These are phyloP conservation scores for Torymus texanus DNA, from an alignment of 2,888 invertebrate species.

Conservation along the genomic window DNA sequence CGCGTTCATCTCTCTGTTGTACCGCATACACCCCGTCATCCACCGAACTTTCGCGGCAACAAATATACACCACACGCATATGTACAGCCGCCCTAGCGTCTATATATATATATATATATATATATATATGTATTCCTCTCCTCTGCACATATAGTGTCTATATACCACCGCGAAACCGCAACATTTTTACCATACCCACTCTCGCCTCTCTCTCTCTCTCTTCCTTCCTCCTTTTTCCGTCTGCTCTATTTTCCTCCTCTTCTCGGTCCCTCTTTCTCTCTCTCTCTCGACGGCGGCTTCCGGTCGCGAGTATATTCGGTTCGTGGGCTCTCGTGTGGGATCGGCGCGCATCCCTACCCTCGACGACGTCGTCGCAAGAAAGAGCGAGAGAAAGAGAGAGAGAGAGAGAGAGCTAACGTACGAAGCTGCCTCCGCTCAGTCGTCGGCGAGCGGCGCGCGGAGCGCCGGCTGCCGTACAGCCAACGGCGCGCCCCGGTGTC, in stretches of 20 bases:
- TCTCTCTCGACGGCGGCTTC: slow-evolving; percentile 58
- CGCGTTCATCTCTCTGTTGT: too few species aligned
- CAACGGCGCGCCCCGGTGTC: not conserved
- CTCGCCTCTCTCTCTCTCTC: slow-evolving; percentile 14
- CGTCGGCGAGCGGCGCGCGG: slow-evolving; percentile 3
- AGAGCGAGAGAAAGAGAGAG: too few species aligned
- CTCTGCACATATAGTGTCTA: too few species aligned
- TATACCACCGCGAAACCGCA: slow-evolving; percentile 18
- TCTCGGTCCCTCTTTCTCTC: slow-evolving; percentile 31
- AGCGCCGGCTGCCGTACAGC: not conserved
- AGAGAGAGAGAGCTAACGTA: too few species aligned
- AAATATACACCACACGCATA: too few species aligned
- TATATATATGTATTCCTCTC: too few species aligned
- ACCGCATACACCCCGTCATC: too few species aligned
- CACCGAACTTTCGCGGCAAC: too few species aligned
- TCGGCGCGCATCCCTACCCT: slow-evolving; percentile 58
- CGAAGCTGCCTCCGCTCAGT: not conserved
- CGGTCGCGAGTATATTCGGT: slow-evolving; percentile 62
- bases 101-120: too few species aligned
- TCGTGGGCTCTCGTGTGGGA: slow-evolving; percentile 64
- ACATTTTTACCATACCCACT: slow-evolving; percentile 20
- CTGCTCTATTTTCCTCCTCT: slow-evolving; percentile 47
- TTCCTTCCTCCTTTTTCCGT: slow-evolving; percentile 40
- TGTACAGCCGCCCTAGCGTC: too few species aligned
- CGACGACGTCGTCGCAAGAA: not conserved